A percentile compares a stretch with the other conserved stretches of the same genome.
Evolutionary conservation across 2,113 vertebrate genomes (phyloP).

Genomic region (Pteronura brasiliensis): DNA sequence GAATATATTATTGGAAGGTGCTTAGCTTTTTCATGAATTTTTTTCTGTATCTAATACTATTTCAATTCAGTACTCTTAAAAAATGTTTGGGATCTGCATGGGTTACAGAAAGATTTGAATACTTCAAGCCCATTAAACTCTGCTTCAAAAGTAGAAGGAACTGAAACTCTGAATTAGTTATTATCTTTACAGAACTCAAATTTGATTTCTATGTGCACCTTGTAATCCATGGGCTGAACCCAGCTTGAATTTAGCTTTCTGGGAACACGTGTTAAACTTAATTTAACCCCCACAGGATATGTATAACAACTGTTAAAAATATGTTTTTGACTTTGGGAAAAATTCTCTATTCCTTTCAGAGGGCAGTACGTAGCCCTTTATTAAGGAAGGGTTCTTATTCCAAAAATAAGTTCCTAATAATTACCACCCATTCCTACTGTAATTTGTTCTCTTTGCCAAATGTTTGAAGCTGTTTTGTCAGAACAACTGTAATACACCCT

Average conservation of each 20-base stretch:
- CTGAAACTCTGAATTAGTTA: background rate
- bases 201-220: background rate
- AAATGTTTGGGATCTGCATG: background rate
- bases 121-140: background rate
- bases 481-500: conserved; percentile 24
- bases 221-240: background rate
- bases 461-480: conserved; percentile 27
- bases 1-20: background rate
- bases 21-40: background rate
- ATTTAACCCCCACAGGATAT: background rate
- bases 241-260: conserved; percentile 38
- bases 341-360: conserved; percentile 47
- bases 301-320: background rate
- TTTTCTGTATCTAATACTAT: background rate
- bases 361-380: conserved; percentile 43
- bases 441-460: conserved; percentile 60
- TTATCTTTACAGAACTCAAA: background rate
- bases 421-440: conserved; percentile 37
- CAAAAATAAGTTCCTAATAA: conserved; percentile 68
- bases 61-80: conserved; percentile 18
- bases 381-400: conserved; percentile 66
- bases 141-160: conserved; percentile 4
- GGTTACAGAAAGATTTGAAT: background rate
- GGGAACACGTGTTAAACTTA: conserved; percentile 35
- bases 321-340: conserved; percentile 53